These are phyloP conservation scores for Geodia barretti DNA, from an alignment of 37 sponge, comb jelly and placozoan genomes.

Conservation along the genomic window DNA sequence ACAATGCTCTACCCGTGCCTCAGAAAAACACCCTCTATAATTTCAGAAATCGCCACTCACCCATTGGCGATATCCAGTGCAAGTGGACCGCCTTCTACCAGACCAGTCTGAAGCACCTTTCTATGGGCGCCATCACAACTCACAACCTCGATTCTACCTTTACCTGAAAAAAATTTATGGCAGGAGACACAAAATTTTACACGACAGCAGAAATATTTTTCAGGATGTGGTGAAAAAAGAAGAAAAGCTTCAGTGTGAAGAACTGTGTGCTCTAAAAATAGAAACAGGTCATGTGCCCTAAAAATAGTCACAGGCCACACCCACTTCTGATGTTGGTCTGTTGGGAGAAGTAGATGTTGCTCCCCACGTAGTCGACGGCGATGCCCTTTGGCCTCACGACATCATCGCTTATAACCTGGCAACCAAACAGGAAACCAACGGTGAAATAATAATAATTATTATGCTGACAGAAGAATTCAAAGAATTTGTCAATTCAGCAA, in stretches of 20 bases:
- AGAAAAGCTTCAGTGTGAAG: no score
- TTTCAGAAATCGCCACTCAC: slow-evolving; percentile 33
- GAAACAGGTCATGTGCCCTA: no score
- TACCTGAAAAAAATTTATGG: neutral
- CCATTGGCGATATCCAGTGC: slow-evolving; percentile 27
- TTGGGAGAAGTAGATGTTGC: slow-evolving; percentile 49
- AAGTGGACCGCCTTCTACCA: slow-evolving; percentile 4
- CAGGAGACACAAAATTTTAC: no score
- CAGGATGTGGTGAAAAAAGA: no score
- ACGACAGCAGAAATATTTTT: no score
- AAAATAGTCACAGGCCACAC: no score
- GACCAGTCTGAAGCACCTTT: neutral
- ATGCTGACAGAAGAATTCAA: neutral
- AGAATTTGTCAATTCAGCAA: neutral
- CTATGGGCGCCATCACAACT: slow-evolving; percentile 19
- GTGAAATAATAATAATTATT: neutral
- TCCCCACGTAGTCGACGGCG: slow-evolving; percentile 49
- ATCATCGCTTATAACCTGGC: slow-evolving; percentile 22
- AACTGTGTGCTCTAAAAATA: no score
- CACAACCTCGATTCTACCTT: slow-evolving; percentile 28
- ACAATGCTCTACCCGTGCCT: neutral
- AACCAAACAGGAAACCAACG: neutral
- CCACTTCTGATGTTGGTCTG: neutral
- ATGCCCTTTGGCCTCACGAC: slow-evolving; percentile 25
- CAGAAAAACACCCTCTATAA: no score